Percentiles rank a stretch among this genome's conserved stretches.
These are phyloP conservation scores for Notechis scutatus DNA, from an alignment of 2,113 vertebrate genomes.

Conservation along the genomic window DNA sequence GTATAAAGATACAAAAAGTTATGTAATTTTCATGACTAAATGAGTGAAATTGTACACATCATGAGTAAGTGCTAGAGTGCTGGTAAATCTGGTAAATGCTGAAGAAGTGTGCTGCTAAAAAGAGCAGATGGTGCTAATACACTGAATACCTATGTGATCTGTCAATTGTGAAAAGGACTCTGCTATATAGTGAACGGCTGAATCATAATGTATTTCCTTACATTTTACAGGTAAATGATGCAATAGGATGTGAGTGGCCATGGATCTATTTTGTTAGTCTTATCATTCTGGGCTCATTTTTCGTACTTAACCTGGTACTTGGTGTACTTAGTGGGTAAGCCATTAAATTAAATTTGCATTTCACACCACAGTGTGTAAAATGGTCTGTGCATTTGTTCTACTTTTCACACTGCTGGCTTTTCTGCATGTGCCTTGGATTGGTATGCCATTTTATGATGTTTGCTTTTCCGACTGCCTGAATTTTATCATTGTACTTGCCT, in stretches of 20 bases:
- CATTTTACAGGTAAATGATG: conserved; percentile 90
- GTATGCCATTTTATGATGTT: conserved; percentile 59
- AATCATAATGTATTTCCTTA: conserved; percentile 79
- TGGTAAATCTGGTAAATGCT: conserved; percentile 6
- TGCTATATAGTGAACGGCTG: conserved; percentile 67
- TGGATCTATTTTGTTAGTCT: conserved; percentile 99
- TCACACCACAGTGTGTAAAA: conserved; percentile 65
- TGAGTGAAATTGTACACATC: background rate
- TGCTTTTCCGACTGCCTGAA: conserved; percentile 68
- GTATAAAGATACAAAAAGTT: background rate
- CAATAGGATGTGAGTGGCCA: conserved; percentile 94
- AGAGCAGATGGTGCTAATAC: background rate
- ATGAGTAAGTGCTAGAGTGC: background rate
- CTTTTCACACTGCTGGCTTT: conserved; percentile 63
- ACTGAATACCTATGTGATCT: conserved; percentile 58
- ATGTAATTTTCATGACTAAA: conserved; percentile 41
- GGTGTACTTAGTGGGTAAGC: conserved; percentile 99
- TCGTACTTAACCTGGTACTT: conserved; percentile 99
- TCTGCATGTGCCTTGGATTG: conserved; percentile 71
- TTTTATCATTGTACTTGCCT: conserved; percentile 66
- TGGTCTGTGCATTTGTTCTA: conserved; percentile 63
- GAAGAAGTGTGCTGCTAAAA: background rate
- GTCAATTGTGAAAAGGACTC: conserved; percentile 70
- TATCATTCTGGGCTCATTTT: conserved; percentile 99
- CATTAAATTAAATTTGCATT: conserved; percentile 68